These are phyloP conservation scores for Cinara cedri DNA, from an alignment of 2,888 invertebrate species.

Conservation along the genomic window DNA sequence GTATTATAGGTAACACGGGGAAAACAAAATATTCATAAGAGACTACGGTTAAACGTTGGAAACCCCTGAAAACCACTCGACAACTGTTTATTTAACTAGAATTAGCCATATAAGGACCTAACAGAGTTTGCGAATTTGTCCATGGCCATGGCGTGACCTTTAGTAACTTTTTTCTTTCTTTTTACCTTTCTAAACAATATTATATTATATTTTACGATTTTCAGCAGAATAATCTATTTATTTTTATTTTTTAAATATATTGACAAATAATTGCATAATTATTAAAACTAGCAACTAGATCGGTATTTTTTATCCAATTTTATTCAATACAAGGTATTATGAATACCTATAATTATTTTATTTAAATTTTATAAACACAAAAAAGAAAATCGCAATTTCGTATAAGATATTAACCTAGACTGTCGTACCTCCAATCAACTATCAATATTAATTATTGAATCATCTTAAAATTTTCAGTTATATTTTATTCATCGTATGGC, in stretches of 20 bases:
- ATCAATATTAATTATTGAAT: not conserved
- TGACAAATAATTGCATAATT: not conserved
- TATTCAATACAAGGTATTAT: not conserved
- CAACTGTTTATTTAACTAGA: slow-evolving; percentile 52
- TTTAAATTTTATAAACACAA: not conserved
- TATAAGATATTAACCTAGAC: not conserved
- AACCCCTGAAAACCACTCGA: slow-evolving; percentile 51
- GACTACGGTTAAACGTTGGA: slow-evolving; percentile 1
- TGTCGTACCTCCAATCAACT: not conserved
- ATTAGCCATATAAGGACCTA: slow-evolving; percentile 51
- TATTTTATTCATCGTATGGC: too few species aligned
- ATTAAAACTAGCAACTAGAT: not conserved
- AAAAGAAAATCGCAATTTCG: too few species aligned
- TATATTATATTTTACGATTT: too few species aligned
- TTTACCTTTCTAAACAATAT: slow-evolving; percentile 36
- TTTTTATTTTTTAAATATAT: too few species aligned
- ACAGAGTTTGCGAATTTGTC: slow-evolving; percentile 33
- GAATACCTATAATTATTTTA: not conserved
- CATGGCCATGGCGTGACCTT: slow-evolving; percentile 50
- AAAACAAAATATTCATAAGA: slow-evolving; percentile 43
- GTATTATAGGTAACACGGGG: slow-evolving; percentile 14
- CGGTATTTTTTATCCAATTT: not conserved
- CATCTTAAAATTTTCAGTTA: not conserved
- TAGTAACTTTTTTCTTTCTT: slow-evolving; percentile 1
- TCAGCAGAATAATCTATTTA: not conserved